Conservation (phyloP, 2,888 invertebrate species). For the Lordiphosa andalusiaca region DNA sequence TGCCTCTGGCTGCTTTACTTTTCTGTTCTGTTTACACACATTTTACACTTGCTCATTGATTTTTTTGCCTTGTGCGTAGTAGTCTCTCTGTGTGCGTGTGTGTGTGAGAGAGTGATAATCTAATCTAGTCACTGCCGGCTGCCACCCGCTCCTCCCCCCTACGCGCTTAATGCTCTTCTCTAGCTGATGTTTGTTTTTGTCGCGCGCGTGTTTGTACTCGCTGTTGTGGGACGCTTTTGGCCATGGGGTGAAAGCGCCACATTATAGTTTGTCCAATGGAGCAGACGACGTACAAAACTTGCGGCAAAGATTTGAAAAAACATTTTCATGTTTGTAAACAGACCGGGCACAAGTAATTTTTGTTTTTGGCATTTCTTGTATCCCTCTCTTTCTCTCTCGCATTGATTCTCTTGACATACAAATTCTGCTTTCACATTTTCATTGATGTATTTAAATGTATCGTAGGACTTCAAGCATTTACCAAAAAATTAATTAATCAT, state of each 20-base stretch:
- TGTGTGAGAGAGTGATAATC: conserved; percentile 38
- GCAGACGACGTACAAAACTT: conserved; percentile 1
- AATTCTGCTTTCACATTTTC: conserved; percentile 66
- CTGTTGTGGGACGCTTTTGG: conserved; percentile 40
- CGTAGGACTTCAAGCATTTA: background rate
- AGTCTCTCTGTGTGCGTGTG: conserved; percentile 13
- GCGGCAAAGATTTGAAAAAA: conserved; percentile 39
- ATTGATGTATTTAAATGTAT: conserved; percentile 35
- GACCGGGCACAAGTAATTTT: conserved; percentile 32
- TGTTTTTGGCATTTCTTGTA: conserved; percentile 47
- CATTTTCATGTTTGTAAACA: conserved; percentile 61
- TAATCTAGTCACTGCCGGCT: conserved; percentile 50
- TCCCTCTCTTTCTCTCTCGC: background rate
- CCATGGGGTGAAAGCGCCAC: conserved; percentile 51
- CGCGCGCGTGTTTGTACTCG: conserved; percentile 65
- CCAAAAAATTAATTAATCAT: background rate
- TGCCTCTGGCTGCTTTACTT: conserved; percentile 7
- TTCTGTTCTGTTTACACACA: conserved; percentile 46
- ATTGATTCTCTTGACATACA: conserved; percentile 4
- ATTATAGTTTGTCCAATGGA: background rate
- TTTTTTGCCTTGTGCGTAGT: conserved; percentile 47
- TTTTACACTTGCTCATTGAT: conserved; percentile 64
- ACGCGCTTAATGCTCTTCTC: conserved; percentile 13
- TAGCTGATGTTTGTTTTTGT: conserved; percentile 61
- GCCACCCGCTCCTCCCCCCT: conserved; percentile 28